Conservation (phyloP, 2,797 vertebrate genomes). For the Falco berigora region DNA sequence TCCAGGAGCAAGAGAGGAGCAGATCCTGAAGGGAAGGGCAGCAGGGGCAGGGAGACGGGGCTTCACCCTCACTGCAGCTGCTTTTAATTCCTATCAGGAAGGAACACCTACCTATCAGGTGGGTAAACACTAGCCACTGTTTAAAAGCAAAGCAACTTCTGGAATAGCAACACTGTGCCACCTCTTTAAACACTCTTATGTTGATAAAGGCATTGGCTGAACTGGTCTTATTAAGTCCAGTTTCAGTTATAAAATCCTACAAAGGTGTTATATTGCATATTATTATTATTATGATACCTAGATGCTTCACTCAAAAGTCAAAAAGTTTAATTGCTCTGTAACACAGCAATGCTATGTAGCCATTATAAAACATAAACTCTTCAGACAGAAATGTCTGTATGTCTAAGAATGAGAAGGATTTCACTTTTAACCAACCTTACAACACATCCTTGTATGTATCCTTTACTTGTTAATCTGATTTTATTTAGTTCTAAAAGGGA, state of each 20-base stretch:
- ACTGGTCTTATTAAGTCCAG: background rate
- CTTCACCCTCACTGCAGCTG: background rate
- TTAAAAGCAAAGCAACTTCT: background rate
- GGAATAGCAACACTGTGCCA: background rate
- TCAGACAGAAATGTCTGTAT: background rate
- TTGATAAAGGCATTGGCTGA: background rate
- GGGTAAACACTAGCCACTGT: background rate
- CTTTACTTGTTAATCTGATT: conserved; percentile 56
- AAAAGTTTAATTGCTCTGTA: background rate
- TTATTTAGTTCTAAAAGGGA: conserved; percentile 40
- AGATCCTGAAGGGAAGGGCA: background rate
- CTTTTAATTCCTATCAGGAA: background rate
- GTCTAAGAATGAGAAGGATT: conserved; percentile 35
- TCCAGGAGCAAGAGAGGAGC: background rate
- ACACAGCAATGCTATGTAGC: background rate
- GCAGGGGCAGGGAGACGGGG: too few species aligned
- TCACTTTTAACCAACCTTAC: conserved; percentile 43
- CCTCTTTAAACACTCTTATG: background rate
- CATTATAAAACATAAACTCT: background rate
- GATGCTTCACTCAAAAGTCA: background rate
- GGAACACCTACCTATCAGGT: too few species aligned
- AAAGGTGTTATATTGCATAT: background rate
- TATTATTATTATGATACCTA: background rate
- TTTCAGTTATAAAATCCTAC: background rate
- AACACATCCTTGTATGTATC: conserved; percentile 9